A percentile compares a stretch with the other conserved stretches of the same genome.
phyloP scores from a whole-genome alignment of 2,113 vertebrate species.

The Xyliphius kryptos region DNA sequence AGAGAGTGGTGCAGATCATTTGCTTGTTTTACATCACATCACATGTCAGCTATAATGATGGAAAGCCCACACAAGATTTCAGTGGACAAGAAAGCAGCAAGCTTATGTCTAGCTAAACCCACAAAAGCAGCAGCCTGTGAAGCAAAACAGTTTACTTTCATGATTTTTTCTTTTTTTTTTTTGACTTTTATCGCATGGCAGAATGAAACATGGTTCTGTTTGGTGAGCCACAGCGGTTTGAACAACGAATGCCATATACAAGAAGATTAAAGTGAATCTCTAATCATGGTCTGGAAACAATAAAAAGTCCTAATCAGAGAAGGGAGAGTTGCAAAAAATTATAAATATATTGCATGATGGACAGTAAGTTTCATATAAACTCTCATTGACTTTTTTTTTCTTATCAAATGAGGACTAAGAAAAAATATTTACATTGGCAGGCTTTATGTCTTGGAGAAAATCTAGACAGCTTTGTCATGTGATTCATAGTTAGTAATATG shows the following conservation, averaged over 20 bases:
- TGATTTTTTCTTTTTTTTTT: conserved; percentile 21
- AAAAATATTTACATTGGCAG: no score
- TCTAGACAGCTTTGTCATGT: no score
- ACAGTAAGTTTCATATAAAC: background rate
- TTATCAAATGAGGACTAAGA: no score
- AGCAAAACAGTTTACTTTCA: conserved; percentile 57
- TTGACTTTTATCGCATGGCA: conserved; percentile 46
- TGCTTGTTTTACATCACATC: conserved; percentile 58
- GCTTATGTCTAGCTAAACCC: conserved; percentile 51
- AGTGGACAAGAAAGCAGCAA: conserved; percentile 48
- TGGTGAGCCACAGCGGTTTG: conserved; percentile 44
- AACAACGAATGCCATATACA: conserved; percentile 42
- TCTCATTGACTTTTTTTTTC: no score
- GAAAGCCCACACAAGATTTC: conserved; percentile 52
- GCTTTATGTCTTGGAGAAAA: no score
- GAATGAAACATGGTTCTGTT: conserved; percentile 40
- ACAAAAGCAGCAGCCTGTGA: conserved; percentile 52
- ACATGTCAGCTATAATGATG: conserved; percentile 61
- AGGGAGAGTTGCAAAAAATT: background rate
- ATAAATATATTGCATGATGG: background rate
- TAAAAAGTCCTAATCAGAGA: background rate
- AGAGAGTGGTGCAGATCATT: conserved; percentile 50
- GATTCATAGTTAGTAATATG: no score
- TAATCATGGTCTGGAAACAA: background rate
- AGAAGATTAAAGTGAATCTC: conserved; percentile 40